Conservation (phyloP, 1,140 invertebrate genomes). For the Rhynchophorus ferrugineus region DNA sequence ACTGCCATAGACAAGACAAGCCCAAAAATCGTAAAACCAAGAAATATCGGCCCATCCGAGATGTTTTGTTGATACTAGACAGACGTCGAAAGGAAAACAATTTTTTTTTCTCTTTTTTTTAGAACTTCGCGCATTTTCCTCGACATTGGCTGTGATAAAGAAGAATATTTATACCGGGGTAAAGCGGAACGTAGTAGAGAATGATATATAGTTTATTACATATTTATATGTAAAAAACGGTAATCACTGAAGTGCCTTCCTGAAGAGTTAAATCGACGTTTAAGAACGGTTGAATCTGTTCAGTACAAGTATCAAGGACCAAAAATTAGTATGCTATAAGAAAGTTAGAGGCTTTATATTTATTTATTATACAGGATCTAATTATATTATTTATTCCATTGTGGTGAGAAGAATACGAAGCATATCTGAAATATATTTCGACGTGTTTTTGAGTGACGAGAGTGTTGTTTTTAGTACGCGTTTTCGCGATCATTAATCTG, state of each 20-base stretch:
- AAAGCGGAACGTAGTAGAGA: background rate
- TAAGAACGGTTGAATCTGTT: conserved; percentile 8
- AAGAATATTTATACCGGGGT: background rate
- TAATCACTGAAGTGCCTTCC: conserved; percentile 18
- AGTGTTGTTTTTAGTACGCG: conserved; percentile 12
- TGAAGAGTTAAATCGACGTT: conserved; percentile 8
- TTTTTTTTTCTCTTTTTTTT: conserved; percentile 8
- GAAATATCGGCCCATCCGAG: background rate
- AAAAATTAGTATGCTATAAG: conserved; percentile 11
- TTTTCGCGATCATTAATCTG: background rate
- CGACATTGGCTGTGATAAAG: conserved; percentile 13
- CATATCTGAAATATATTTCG: conserved; percentile 21
- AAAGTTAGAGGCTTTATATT: conserved; percentile 8
- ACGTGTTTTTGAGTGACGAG: too few species aligned
- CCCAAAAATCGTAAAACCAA: background rate
- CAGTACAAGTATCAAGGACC: conserved; percentile 21
- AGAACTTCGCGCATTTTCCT: conserved; percentile 8
- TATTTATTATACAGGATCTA: conserved; percentile 8
- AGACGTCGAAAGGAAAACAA: background rate
- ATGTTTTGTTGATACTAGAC: background rate
- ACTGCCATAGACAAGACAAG: too few species aligned
- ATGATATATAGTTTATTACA: too few species aligned
- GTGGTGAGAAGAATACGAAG: background rate
- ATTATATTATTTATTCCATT: background rate
- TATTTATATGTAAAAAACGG: too few species aligned